Evolutionary conservation across 2,797 vertebrate species (phyloP).

Genomic region (Urophycis tenuis): DNA sequence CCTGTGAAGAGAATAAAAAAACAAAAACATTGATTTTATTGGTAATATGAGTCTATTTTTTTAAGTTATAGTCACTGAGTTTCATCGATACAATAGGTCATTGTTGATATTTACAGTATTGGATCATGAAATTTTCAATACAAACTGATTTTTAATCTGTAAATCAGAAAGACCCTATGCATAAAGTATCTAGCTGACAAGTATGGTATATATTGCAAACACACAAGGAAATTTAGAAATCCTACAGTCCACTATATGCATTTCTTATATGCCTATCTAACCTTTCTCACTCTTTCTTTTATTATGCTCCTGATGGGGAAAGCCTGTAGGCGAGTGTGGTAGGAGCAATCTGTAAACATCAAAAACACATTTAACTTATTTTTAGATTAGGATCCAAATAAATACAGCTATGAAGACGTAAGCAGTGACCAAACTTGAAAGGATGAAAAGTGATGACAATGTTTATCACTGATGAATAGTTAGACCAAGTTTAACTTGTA

Average conservation of each 20-base stretch:
- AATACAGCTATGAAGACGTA: constrained; percentile 1
- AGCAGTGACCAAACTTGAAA: not conserved
- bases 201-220: not conserved
- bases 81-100: not conserved
- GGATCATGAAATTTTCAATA: not conserved
- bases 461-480: not conserved
- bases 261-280: not conserved
- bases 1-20: not conserved
- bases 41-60: not conserved
- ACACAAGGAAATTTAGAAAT: not conserved
- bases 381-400: not conserved
- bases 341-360: not conserved
- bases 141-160: not conserved
- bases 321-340: not conserved
- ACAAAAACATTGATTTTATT: not conserved
- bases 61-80: not conserved
- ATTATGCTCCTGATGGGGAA: not conserved
- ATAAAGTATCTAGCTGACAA: not conserved
- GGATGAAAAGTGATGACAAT: not conserved
- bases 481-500: not conserved
- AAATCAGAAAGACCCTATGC: not conserved
- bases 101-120: not conserved
- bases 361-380: not conserved
- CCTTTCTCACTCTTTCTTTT: constrained; percentile 1
- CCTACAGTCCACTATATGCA: not conserved